Evolutionary conservation across 1,140 invertebrate species (phyloP).

Genomic region (Sesamia nonagrioides): DNA sequence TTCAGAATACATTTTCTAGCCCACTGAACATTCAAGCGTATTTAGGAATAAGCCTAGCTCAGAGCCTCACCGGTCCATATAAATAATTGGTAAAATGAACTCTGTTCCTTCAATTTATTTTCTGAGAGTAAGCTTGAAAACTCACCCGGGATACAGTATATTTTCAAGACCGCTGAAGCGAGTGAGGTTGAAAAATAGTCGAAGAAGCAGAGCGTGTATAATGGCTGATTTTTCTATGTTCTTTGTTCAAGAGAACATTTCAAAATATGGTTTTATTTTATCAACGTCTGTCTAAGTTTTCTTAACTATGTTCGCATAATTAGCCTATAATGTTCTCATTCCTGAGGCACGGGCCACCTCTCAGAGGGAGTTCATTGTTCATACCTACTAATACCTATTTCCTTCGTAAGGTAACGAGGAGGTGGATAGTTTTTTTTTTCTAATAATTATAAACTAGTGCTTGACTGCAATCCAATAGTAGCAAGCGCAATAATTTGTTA

Average conservation of each 20-base stretch:
- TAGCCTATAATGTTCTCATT: too few relatives aligned
- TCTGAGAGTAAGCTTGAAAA: not conserved
- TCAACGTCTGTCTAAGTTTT: too few relatives aligned
- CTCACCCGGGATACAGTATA: not conserved
- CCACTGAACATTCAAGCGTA: not conserved
- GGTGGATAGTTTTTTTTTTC: too few relatives aligned
- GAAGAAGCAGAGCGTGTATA: not conserved
- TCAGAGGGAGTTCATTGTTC: too few relatives aligned
- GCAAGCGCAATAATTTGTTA: too few relatives aligned
- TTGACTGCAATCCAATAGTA: too few relatives aligned
- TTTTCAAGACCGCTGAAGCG: constrained; percentile 6
- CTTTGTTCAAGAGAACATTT: not conserved
- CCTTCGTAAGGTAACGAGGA: too few relatives aligned
- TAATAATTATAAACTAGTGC: too few relatives aligned
- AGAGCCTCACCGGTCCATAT: not conserved
- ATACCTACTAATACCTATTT: too few relatives aligned
- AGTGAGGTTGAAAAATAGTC: not conserved
- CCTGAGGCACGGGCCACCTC: too few relatives aligned
- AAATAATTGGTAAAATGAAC: constrained; percentile 8
- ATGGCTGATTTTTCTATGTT: not conserved
- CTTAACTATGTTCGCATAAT: too few relatives aligned
- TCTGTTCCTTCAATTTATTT: not conserved
- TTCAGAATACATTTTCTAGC: not conserved
- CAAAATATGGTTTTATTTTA: not conserved
- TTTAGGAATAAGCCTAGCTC: constrained; percentile 1